These are phyloP conservation scores for Ceuthmochares aereus DNA, from an alignment of 2,113 vertebrate genomes.

Conservation along the genomic window DNA sequence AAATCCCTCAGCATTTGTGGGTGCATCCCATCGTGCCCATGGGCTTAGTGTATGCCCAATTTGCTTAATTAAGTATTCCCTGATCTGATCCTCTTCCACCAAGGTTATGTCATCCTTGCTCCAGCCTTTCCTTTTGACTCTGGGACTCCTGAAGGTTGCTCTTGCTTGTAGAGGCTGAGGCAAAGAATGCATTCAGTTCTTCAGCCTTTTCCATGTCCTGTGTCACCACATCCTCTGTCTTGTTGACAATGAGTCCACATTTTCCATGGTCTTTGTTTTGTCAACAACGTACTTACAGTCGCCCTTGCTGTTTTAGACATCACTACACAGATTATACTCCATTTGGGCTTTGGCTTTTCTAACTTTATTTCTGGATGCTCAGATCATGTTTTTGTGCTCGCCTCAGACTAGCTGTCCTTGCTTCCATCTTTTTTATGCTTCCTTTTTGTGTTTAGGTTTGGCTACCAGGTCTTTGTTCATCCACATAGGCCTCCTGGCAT, in stretches of 20 bases:
- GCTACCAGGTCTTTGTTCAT: not conserved
- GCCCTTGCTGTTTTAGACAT: not conserved
- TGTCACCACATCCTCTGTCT: not conserved
- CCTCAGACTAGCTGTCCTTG: not conserved
- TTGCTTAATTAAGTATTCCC: not conserved
- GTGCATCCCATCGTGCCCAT: not conserved
- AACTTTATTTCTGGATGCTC: not conserved
- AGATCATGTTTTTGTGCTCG: not conserved
- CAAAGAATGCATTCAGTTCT: not conserved
- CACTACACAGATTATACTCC: not conserved
- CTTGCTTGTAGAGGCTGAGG: not conserved
- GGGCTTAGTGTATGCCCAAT: accelerated
- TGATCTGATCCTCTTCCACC: not conserved
- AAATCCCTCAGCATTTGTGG: not conserved
- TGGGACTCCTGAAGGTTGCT: not conserved
- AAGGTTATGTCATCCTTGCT: not conserved
- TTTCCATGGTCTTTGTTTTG: not conserved
- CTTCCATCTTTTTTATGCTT: not conserved
- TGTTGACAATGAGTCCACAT: not conserved
- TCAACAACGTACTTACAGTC: not conserved
- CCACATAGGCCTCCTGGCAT: not conserved
- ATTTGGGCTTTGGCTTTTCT: not conserved
- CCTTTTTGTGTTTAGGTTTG: not conserved
- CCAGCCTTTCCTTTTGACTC: not conserved
- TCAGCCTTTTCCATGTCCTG: not conserved